Base-by-base conservation (phyloP, 2,797 vertebrate species). In the Schizopygopsis pylzovi region DNA sequence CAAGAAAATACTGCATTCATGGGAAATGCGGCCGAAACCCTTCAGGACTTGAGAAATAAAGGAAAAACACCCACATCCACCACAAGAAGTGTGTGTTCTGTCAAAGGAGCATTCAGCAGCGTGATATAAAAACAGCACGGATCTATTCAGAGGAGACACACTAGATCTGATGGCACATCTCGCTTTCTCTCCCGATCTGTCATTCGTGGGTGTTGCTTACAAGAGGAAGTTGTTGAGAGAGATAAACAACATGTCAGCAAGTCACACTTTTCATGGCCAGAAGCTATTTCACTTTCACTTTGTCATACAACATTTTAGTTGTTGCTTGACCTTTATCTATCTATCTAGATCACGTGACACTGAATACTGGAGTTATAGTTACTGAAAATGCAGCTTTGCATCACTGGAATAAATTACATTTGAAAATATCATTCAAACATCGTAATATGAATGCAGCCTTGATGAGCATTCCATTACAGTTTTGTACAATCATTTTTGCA, bases 181-280 rank as follows among this genome's bases (percentile, higher is more conserved):
- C 84, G 37, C 39, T 78, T 54, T 59, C 85, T 45, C 59, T 84
- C 22, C 33, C 25, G 37, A 76, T 79, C 37, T 49, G 63, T 49
- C 77, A 65, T 56, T 79, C 45, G 63, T 84, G 54, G 81, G 82
- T 83, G 82, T 82, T 81, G 54, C 18, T 59, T 75, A 59, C 28
- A 70, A 49, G 43, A 80, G 43, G 61, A 76, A 75, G 43, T 81
- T 49, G 70, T 85, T 70, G 59, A 54, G 72, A 52, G 73, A 68
- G 45, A 83, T 70, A 81, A 71, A 67, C 52, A 77, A 65, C 20
- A 20, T 76, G 49, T 67, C 52, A 70, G 49, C 73, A 45, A 54
- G 47, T 76, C 22, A 76, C 33, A 61, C 72, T 75, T 79, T n/a
- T 82, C 4, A 39, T 15, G 16, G 86, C 81, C 67, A 65, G 37